Conservation (phyloP, 1,140 invertebrate genomes). For the Brachionus asplanchnoidis region DNA sequence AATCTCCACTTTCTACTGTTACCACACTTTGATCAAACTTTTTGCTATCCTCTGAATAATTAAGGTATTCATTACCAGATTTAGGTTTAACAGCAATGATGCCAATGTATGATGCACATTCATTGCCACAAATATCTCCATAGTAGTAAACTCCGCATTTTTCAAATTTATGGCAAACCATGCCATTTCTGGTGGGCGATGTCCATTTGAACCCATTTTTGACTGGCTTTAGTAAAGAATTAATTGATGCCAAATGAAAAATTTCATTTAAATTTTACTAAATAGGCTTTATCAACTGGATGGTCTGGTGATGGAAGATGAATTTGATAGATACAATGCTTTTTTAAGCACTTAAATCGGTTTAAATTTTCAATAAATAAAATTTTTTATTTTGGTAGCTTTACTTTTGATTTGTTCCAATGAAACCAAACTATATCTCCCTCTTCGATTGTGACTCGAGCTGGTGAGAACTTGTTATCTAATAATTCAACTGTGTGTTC, state of each 20-base stretch:
- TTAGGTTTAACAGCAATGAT: constrained; percentile 57
- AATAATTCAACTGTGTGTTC: constrained; percentile 53
- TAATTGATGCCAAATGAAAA: no score
- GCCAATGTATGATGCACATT: constrained; percentile 55
- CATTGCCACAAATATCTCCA: constrained; percentile 54
- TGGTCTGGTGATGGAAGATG: constrained; percentile 49
- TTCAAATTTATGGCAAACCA: constrained; percentile 52
- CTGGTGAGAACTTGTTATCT: constrained; percentile 52
- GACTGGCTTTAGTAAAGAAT: constrained; percentile 46
- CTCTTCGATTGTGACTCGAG: constrained; percentile 54
- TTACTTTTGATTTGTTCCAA: constrained; percentile 54
- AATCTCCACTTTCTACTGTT: constrained; percentile 49
- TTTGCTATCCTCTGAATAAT: constrained; percentile 41
- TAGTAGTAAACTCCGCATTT: constrained; percentile 55
- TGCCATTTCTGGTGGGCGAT: constrained; percentile 51
- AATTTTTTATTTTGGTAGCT: constrained; percentile 13
- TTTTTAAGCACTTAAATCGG: constrained; percentile 50
- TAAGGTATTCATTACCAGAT: constrained; percentile 51
- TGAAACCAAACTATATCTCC: constrained; percentile 56
- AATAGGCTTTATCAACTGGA: constrained; percentile 50
- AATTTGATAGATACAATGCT: constrained; percentile 55
- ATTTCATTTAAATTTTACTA: constrained; percentile 45
- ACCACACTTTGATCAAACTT: not conserved
- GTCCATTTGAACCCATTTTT: constrained; percentile 55
- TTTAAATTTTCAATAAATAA: not conserved